A percentile compares a stretch with the other conserved stretches of the same genome.
phyloP scores from a whole-genome alignment of 1,140 invertebrate genomes.

The Drosophila suzukii region DNA sequence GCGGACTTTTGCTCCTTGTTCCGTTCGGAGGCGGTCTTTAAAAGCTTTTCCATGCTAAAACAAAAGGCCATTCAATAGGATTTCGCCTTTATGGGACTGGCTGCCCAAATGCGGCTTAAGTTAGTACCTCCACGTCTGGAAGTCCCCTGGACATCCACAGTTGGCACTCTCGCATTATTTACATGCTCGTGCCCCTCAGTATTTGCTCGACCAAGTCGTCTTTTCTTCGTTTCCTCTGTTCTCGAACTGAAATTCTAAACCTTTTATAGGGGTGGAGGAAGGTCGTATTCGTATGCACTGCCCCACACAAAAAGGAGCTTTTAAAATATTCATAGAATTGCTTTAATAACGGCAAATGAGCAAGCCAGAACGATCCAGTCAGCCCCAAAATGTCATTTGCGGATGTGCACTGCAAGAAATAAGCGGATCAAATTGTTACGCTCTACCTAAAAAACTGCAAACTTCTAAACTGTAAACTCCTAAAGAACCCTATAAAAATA shows the following conservation, averaged over 20 bases:
- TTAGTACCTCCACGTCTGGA: background rate
- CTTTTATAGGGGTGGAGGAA: conserved; percentile 45
- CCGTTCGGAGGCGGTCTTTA: conserved; percentile 46
- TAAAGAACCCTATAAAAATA: too few relatives aligned
- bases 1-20: conserved; percentile 48
- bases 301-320: conserved; percentile 52
- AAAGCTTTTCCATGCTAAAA: conserved; percentile 76
- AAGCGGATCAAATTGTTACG: background rate
- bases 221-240: conserved; percentile 31
- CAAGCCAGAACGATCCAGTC: conserved; percentile 36
- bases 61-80: conserved; percentile 63
- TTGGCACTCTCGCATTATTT: conserved; percentile 53
- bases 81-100: conserved; percentile 47
- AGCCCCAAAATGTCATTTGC: conserved; percentile 35
- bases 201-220: conserved; percentile 54
- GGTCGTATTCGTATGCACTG: background rate
- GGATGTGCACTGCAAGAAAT: background rate
- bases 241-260: conserved; percentile 66
- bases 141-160: conserved; percentile 20
- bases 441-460: too few relatives aligned
- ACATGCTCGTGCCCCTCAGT: conserved; percentile 39
- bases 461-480: too few relatives aligned
- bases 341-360: conserved; percentile 80
- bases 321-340: conserved; percentile 82
- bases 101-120: conserved; percentile 77